Conservation (phyloP, 64 coral and sea anemone species). For the Stylophora pistillata region DNA sequence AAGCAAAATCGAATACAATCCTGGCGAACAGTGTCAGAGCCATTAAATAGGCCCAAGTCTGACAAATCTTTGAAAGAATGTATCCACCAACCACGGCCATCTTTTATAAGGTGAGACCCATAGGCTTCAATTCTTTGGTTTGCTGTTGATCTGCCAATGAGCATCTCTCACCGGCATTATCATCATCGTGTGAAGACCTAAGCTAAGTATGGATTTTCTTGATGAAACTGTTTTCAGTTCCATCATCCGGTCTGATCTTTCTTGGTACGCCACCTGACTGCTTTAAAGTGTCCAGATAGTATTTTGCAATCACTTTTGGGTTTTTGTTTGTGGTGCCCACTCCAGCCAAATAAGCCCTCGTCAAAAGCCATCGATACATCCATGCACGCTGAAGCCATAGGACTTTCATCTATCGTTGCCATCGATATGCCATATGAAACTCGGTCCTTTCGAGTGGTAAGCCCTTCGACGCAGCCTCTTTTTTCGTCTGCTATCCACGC, state of each 20-base stretch:
- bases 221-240: constrained; percentile 16
- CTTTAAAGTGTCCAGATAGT: constrained; percentile 14
- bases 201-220: not conserved
- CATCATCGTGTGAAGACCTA: not conserved
- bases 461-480: constrained; percentile 18
- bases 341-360: constrained; percentile 58
- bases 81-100: constrained; percentile 50
- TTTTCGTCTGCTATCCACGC: constrained; percentile 41
- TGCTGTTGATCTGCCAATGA: constrained; percentile 32
- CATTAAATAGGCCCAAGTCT: constrained; percentile 24
- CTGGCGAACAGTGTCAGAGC: constrained; percentile 30
- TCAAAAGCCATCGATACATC: constrained; percentile 36
- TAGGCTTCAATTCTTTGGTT: constrained; percentile 65
- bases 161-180: not conserved
- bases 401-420: constrained; percentile 51
- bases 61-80: constrained; percentile 53
- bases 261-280: constrained; percentile 1
- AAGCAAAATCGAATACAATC: constrained; percentile 54
- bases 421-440: constrained; percentile 53
- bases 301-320: constrained; percentile 35
- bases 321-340: constrained; percentile 52
- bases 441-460: constrained; percentile 41
- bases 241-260: constrained; percentile 14
- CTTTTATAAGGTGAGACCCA: constrained; percentile 47
- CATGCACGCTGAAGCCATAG: constrained; percentile 42